Percentiles rank a stretch among this genome's conserved stretches.
These are phyloP conservation scores for Melieria crassipennis DNA, from an alignment of 2,888 invertebrate genomes.

Conservation along the genomic window DNA sequence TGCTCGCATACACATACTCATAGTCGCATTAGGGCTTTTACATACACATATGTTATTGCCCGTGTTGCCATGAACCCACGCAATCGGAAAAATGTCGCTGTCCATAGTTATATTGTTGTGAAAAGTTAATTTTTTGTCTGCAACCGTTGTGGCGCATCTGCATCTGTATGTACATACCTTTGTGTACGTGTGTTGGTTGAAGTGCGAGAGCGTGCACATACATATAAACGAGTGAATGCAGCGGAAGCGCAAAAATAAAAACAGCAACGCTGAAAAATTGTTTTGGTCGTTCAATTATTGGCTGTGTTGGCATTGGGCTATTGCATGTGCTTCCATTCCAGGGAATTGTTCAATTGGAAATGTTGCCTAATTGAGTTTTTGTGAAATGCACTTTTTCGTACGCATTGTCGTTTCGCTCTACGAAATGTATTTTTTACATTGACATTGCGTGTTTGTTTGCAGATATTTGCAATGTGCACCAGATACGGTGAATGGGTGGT, in stretches of 20 bases:
- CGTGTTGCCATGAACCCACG: too few species aligned
- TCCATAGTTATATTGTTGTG: too few species aligned
- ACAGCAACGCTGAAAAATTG: constrained; percentile 2
- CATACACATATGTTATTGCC: too few species aligned
- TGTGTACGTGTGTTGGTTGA: neutral
- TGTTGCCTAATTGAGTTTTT: constrained; percentile 37
- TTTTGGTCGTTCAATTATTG: constrained; percentile 23
- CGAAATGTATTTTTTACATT: constrained; percentile 11
- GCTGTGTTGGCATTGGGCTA: neutral
- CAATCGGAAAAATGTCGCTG: too few species aligned
- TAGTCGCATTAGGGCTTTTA: too few species aligned
- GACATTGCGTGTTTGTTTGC: constrained; percentile 18
- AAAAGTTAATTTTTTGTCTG: neutral
- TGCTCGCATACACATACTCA: too few species aligned
- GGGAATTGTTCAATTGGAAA: constrained; percentile 37
- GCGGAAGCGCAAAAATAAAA: neutral
- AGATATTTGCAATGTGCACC: too few species aligned
- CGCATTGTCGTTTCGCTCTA: neutral
- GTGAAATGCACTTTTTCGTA: neutral
- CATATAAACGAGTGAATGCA: neutral
- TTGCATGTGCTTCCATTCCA: constrained; percentile 4
- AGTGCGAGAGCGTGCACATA: neutral
- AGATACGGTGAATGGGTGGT: too few species aligned
- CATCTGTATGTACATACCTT: neutral
- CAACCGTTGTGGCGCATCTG: neutral